Percentiles rank a stretch among this genome's conserved stretches.
Evolutionary conservation across 2,797 vertebrate genomes (phyloP).

Genomic region (Meriones psammophilus): DNA sequence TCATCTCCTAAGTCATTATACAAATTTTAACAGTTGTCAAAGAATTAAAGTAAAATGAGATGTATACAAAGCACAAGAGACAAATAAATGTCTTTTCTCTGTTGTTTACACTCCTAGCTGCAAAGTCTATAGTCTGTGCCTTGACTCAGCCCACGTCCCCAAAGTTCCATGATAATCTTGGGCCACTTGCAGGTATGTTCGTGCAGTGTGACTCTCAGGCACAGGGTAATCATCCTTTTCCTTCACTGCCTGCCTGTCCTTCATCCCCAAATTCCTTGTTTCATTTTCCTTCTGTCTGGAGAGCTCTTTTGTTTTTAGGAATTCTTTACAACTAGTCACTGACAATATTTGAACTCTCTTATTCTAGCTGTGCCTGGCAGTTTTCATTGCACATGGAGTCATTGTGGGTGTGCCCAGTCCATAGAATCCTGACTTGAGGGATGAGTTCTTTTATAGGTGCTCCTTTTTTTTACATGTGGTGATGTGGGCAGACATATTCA

Average conservation of each 20-base stretch:
- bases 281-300: not conserved
- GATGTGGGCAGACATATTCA: not conserved
- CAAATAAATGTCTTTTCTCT: not conserved
- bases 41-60: not conserved
- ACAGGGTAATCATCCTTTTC: not conserved
- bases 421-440: no score
- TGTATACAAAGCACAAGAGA: not conserved
- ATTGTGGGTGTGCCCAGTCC: not conserved
- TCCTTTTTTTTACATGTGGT: not conserved
- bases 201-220: not conserved
- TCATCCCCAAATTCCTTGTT: not conserved
- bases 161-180: not conserved
- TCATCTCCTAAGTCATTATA: not conserved
- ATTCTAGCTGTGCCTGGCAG: not conserved
- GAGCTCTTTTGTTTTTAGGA: not conserved
- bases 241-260: not conserved
- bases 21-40: not conserved
- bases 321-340: not conserved
- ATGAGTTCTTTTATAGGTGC: not conserved
- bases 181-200: not conserved
- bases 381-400: not conserved
- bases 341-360: not conserved
- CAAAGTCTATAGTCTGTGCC: not conserved
- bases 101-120: not conserved
- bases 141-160: not conserved